Percentiles rank a stretch among this genome's conserved stretches.
Conservation (phyloP, 2,113 vertebrate species). For the Desmodus rotundus region DNA sequence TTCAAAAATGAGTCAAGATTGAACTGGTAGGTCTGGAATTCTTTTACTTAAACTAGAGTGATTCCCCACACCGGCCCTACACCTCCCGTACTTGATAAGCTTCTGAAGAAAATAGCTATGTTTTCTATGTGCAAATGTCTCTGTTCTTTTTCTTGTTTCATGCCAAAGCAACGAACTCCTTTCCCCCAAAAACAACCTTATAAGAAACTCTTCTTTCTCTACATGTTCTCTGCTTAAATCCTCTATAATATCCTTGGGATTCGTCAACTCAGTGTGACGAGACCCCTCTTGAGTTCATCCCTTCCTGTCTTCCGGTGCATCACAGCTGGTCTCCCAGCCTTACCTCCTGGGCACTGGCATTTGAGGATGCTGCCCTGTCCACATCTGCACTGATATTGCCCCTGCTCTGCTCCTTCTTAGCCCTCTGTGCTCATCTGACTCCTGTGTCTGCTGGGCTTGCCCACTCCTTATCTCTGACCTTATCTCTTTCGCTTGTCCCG, state of each 20-base stretch:
- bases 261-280: background rate
- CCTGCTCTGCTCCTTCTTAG: background rate
- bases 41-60: background rate
- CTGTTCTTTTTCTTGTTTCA: background rate
- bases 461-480: background rate
- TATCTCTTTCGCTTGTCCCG: background rate
- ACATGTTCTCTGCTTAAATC: background rate
- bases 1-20: background rate
- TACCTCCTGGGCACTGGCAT: background rate
- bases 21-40: background rate
- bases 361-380: background rate
- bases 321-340: background rate
- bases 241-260: background rate
- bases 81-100: background rate
- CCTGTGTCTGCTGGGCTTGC: background rate
- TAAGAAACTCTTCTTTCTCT: background rate
- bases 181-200: background rate
- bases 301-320: accelerated
- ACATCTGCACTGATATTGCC: background rate
- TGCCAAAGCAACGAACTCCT: background rate
- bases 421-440: background rate
- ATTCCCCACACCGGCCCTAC: background rate
- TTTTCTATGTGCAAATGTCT: background rate
- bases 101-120: slow-evolving; percentile 6
- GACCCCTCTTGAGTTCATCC: background rate